phyloP scores from a whole-genome alignment of 2,797 vertebrate species.

The Melopsittacus undulatus region DNA sequence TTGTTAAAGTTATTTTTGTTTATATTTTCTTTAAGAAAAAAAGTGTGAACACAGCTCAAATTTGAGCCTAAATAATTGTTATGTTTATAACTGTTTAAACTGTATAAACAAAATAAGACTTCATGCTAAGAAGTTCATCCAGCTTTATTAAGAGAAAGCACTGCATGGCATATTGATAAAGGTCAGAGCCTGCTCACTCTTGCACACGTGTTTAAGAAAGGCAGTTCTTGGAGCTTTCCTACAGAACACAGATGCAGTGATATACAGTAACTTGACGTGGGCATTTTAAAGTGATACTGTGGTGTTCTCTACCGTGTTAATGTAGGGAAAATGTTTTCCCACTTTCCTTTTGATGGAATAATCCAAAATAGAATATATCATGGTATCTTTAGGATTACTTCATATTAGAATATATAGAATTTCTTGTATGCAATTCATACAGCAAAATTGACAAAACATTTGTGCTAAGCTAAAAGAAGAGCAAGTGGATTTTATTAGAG shows the following conservation, averaged over 20 bases:
- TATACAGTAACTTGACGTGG: accelerated
- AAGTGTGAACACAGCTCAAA: background rate
- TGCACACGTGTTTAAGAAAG: background rate
- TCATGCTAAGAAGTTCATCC: background rate
- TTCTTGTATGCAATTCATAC: background rate
- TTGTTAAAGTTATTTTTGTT: background rate
- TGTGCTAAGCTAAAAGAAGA: background rate
- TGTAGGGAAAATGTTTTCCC: background rate
- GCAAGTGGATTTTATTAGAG: background rate
- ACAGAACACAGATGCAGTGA: background rate
- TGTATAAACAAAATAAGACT: background rate
- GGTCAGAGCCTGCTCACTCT: background rate
- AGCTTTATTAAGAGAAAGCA: background rate
- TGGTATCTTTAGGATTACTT: background rate
- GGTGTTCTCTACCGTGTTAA: background rate
- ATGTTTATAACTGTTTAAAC: background rate
- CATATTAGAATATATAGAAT: background rate
- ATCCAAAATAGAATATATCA: background rate
- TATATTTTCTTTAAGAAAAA: background rate
- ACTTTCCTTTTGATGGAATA: background rate
- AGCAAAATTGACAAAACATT: background rate
- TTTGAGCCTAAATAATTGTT: background rate
- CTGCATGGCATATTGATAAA: background rate
- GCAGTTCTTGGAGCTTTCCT: background rate
- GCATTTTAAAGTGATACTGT: background rate